Percentiles rank a stretch among this genome's conserved stretches.
These are phyloP conservation scores for Calvadosia cruxmelitensis DNA, from an alignment of 30 jellyfish, hydroid and myxozoan species.

Conservation along the genomic window DNA sequence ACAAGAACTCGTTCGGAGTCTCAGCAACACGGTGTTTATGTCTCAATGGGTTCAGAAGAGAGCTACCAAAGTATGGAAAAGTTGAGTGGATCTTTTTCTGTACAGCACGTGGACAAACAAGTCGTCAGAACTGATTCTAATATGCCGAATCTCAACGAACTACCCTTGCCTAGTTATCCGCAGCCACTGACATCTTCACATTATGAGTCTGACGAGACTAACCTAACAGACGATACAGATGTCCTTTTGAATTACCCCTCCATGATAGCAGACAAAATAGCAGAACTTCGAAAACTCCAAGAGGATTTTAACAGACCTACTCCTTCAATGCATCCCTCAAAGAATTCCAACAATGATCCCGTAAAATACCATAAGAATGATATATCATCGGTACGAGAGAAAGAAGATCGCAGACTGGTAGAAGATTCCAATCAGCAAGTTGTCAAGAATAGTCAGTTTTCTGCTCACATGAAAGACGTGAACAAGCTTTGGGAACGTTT, in stretches of 20 bases:
- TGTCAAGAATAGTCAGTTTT: constrained; percentile 1
- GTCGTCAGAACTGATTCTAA: too few relatives aligned
- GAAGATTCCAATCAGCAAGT: neutral
- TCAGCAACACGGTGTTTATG: constrained; percentile 43
- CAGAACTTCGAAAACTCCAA: too few relatives aligned
- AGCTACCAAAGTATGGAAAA: too few relatives aligned
- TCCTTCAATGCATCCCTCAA: neutral
- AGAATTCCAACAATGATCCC: neutral
- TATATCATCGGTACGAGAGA: neutral
- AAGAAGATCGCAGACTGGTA: neutral
- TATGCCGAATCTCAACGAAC: too few relatives aligned
- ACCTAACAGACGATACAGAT: neutral
- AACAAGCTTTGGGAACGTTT: constrained; percentile 42
- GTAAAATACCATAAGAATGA: too few relatives aligned
- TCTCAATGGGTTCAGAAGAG: constrained; percentile 42
- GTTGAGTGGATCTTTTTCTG: too few relatives aligned
- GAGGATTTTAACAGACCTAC: neutral
- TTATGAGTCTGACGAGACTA: neutral
- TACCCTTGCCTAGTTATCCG: neutral
- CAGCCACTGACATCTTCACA: neutral
- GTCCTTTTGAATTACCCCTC: neutral
- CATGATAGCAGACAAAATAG: neutral
- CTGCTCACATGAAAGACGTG: neutral
- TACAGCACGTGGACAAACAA: too few relatives aligned
- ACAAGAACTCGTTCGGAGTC: neutral